phyloP scores from a whole-genome alignment of 2,888 invertebrate species.

The Cosmia pyralina region DNA sequence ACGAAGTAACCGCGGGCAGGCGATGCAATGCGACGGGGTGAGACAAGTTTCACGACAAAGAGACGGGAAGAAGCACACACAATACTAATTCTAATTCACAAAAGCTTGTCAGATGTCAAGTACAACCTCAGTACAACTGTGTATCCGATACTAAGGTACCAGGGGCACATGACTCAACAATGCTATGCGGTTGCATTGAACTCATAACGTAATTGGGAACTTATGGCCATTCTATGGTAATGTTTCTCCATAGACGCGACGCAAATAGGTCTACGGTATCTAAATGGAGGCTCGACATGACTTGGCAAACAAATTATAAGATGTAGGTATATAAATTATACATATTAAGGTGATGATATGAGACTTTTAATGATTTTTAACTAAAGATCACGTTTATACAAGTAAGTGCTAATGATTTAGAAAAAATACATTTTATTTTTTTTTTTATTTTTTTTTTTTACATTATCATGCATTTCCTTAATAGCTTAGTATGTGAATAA shows the following conservation, averaged over 20 bases:
- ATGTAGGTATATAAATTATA: background rate
- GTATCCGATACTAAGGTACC: constrained; percentile 21
- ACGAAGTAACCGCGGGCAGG: too few relatives aligned
- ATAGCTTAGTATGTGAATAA: too few relatives aligned
- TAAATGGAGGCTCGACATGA: constrained; percentile 13
- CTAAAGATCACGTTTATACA: too few relatives aligned
- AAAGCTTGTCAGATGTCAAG: constrained; percentile 20
- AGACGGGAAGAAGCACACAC: too few relatives aligned
- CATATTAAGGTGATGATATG: too few relatives aligned
- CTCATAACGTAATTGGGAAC: constrained; percentile 48
- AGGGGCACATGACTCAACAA: constrained; percentile 43
- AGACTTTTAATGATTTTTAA: too few relatives aligned
- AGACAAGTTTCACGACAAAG: too few relatives aligned
- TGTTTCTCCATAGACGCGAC: constrained; percentile 25
- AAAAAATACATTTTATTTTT: too few relatives aligned
- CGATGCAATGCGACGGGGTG: too few relatives aligned
- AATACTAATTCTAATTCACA: background rate
- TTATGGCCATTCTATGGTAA: constrained; percentile 60
- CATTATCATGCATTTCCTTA: too few relatives aligned
- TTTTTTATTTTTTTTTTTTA: too few relatives aligned
- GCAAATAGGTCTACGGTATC: constrained; percentile 25
- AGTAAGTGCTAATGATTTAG: too few relatives aligned
- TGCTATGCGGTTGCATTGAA: constrained; percentile 49
- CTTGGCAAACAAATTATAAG: constrained; percentile 14
- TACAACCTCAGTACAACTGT: constrained; percentile 1